Percentiles rank a stretch among this genome's conserved stretches.
Conservation (phyloP, 1,140 invertebrate genomes). For the Dinoponera quadriceps region DNA sequence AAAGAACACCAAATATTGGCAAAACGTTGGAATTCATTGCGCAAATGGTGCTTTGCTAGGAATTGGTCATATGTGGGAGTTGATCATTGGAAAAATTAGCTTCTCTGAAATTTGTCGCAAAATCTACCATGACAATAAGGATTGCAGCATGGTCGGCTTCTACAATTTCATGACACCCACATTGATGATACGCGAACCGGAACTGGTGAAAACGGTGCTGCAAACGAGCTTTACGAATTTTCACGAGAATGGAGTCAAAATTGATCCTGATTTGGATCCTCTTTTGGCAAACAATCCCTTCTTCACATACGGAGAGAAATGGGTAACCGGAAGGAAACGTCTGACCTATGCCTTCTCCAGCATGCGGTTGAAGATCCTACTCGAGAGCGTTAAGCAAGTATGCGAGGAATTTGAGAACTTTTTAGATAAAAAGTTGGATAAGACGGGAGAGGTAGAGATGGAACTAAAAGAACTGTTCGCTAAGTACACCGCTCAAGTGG, state of each 20-base stretch:
- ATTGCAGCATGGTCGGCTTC: no score
- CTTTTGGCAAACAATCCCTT: not conserved
- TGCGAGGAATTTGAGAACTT: slow-evolving; percentile 55
- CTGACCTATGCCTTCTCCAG: no score
- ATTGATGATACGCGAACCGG: slow-evolving; percentile 79
- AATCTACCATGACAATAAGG: no score
- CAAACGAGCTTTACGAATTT: slow-evolving; percentile 78
- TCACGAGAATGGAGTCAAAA: slow-evolving; percentile 26
- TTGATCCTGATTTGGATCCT: slow-evolving; percentile 55
- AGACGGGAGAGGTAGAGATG: slow-evolving; percentile 48
- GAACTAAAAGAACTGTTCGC: slow-evolving; percentile 79
- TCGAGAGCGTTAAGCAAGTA: slow-evolving; percentile 33
- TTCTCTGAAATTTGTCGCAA: no score
- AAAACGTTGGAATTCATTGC: slow-evolving; percentile 75
- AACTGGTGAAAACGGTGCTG: slow-evolving; percentile 78
- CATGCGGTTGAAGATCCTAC: slow-evolving; percentile 66
- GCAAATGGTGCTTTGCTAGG: slow-evolving; percentile 63
- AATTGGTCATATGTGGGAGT: slow-evolving; percentile 46
- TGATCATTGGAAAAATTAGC: slow-evolving; percentile 78
- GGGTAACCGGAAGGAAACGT: no score
- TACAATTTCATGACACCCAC: slow-evolving; percentile 70
- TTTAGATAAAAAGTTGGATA: slow-evolving; percentile 43
- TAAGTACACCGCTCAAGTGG: no score
- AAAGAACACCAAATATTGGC: not conserved
- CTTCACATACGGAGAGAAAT: no score